Conservation (phyloP, 2,797 vertebrate genomes). For the Dicrostonyx torquatus region DNA sequence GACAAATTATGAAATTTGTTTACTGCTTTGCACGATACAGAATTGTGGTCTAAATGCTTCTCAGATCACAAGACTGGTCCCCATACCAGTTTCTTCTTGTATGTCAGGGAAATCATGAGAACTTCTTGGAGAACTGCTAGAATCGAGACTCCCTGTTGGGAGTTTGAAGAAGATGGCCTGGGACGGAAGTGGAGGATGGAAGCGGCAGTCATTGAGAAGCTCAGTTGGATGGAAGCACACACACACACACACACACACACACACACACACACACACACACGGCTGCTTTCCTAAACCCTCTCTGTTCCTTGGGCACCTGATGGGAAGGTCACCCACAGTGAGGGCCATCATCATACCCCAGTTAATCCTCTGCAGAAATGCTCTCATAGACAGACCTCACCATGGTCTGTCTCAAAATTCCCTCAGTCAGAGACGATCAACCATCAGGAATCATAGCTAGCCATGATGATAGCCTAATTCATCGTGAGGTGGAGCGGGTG, state of each 20-base stretch:
- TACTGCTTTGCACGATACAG: background rate
- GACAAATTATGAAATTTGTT: background rate
- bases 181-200: no score
- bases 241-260: no score
- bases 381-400: background rate
- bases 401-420: background rate
- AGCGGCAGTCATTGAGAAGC: background rate
- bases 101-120: background rate
- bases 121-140: background rate
- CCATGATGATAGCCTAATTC: background rate
- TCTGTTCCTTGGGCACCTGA: no score
- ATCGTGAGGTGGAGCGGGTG: background rate
- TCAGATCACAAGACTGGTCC: background rate
- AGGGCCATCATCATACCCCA: no score
- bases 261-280: no score
- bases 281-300: background rate
- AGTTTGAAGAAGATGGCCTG: no score
- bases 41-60: background rate
- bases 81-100: no score
- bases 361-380: background rate
- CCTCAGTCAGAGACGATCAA: background rate
- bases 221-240: no score
- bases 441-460: background rate
- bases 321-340: background rate
- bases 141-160: background rate